These are phyloP conservation scores for Therioaphis trifolii DNA, from an alignment of 2,888 invertebrate species.

Conservation along the genomic window DNA sequence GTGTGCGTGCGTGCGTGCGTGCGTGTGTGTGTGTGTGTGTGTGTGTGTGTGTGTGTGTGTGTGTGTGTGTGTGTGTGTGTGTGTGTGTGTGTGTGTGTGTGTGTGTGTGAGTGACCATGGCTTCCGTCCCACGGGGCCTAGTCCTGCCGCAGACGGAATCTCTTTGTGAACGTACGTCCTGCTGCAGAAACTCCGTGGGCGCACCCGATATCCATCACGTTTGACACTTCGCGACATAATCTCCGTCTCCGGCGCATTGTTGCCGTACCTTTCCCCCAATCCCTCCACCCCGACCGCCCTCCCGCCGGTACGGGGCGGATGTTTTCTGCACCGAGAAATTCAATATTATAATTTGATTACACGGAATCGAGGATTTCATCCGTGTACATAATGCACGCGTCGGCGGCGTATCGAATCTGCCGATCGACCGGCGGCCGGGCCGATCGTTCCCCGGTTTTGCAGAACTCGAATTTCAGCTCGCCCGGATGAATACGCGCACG, in stretches of 20 bases:
- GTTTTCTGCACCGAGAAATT: conserved; percentile 55
- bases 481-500: too few species aligned
- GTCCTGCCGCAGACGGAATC: neutral
- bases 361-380: conserved; percentile 34
- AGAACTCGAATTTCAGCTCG: neutral
- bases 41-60: too few species aligned
- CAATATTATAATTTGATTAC: conserved; percentile 62
- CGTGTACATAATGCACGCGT: neutral
- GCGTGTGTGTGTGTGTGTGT: too few species aligned
- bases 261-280: neutral
- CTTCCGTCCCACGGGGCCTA: conserved; percentile 39
- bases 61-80: too few species aligned
- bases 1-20: too few species aligned
- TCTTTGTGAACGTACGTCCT: conserved; percentile 24
- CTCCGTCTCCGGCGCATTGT: conserved; percentile 52
- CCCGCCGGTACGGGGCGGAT: neutral
- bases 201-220: conserved; percentile 55
- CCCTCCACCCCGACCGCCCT: too few species aligned
- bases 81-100: too few species aligned
- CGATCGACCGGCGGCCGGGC: conserved; percentile 2
- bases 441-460: neutral
- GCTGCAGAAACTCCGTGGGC: neutral
- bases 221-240: conserved; percentile 59
- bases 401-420: neutral
- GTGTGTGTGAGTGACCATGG: neutral